A percentile compares a stretch with the other conserved stretches of the same genome.
Evolutionary conservation across 2,113 vertebrate genomes (phyloP).

Genomic region (Microcebus ravelobensis): DNA sequence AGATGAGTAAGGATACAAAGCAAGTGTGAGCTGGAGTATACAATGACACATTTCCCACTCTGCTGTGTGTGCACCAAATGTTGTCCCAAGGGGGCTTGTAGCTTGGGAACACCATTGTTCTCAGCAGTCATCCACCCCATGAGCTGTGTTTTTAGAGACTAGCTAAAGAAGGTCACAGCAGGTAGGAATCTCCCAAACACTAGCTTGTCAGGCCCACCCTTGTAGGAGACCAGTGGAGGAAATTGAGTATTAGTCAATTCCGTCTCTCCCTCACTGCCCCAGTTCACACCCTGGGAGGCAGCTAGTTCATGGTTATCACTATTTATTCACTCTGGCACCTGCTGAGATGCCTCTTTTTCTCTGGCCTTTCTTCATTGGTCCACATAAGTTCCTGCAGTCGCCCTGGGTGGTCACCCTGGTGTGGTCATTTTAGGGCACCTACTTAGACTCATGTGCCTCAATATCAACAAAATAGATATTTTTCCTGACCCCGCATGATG

Average conservation of each 20-base stretch:
- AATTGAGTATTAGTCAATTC: not conserved
- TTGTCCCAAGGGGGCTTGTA: not conserved
- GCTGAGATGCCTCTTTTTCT: not conserved
- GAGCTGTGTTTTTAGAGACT: not conserved
- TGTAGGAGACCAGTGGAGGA: not conserved
- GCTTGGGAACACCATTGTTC: not conserved
- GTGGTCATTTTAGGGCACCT: not conserved
- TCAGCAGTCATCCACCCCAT: not conserved
- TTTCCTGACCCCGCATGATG: not conserved
- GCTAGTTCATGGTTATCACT: not conserved
- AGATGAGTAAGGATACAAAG: not conserved
- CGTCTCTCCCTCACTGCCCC: not conserved
- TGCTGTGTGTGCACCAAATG: not conserved
- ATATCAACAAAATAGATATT: not conserved
- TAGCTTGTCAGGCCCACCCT: not conserved
- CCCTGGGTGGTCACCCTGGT: no score
- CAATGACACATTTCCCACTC: not conserved
- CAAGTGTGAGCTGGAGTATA: accelerated
- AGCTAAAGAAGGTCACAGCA: not conserved
- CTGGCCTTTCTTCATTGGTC: not conserved
- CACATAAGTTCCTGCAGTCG: not conserved
- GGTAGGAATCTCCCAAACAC: not conserved
- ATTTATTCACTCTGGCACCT: not conserved
- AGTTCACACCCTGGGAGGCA: not conserved
- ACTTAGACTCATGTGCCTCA: not conserved